phyloP scores from a whole-genome alignment of 1,140 invertebrate species.

The Drosophila virilis region DNA sequence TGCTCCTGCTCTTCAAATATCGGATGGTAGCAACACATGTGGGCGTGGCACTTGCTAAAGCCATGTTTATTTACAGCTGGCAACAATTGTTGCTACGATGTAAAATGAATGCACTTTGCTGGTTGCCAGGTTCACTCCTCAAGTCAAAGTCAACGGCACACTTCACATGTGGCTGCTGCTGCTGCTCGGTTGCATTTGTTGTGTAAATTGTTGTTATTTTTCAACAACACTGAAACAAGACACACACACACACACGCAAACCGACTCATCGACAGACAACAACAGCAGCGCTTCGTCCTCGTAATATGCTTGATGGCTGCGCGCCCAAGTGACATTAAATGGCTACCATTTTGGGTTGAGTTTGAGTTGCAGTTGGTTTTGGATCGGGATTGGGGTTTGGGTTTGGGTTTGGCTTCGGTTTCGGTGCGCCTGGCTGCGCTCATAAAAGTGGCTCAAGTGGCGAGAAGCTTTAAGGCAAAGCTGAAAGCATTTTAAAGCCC shows the following conservation, averaged over 20 bases:
- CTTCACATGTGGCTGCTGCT: conserved; percentile 67
- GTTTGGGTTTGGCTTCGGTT: conserved; percentile 15
- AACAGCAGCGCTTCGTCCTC: conserved; percentile 50
- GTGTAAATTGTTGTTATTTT: conserved; percentile 80
- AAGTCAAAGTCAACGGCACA: conserved; percentile 69
- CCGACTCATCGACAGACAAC: not conserved
- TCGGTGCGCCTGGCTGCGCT: conserved; percentile 36
- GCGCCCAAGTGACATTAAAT: conserved; percentile 80
- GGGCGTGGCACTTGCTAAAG: conserved; percentile 55
- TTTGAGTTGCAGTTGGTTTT: conserved; percentile 6
- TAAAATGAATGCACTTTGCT: conserved; percentile 58
- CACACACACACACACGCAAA: conserved; percentile 6
- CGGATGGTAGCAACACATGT: conserved; percentile 33
- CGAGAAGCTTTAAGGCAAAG: conserved; percentile 59
- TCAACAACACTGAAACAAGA: conserved; percentile 33
- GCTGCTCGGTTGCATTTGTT: conserved; percentile 57
- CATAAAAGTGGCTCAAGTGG: conserved; percentile 75
- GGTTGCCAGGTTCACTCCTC: conserved; percentile 52
- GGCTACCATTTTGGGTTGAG: conserved; percentile 59
- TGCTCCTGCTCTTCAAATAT: conserved; percentile 31
- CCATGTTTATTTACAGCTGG: conserved; percentile 80
- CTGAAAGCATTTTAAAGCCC: conserved; percentile 61
- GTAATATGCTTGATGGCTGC: conserved; percentile 77
- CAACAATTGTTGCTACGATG: conserved; percentile 79
- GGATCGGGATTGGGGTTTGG: not conserved